Evolutionary conservation across 2,113 vertebrate species (phyloP).

Genomic region (Chloropsis hardwickii): DNA sequence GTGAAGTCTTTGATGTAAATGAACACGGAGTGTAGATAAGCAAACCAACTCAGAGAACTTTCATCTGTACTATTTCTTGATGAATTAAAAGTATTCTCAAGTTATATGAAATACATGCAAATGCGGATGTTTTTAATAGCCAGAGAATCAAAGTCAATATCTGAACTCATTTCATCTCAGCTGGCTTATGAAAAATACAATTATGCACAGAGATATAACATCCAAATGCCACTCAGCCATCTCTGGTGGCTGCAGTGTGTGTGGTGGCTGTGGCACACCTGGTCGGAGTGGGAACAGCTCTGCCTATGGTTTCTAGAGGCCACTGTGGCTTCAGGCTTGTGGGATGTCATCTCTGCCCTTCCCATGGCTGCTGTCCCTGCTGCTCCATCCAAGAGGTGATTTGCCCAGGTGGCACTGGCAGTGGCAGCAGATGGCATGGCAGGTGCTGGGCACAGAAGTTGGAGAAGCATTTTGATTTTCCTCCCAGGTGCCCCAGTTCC

Average conservation of each 20-base stretch:
- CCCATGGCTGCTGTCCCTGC: not conserved
- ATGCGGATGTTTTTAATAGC: not conserved
- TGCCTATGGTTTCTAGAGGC: not conserved
- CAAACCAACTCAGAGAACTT: not conserved
- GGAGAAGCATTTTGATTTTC: not conserved
- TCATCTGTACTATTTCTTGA: not conserved
- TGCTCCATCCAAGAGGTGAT: not conserved
- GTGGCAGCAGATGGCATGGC: constrained; percentile 46
- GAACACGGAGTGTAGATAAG: not conserved
- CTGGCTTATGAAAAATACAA: not conserved
- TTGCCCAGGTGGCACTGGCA: constrained; percentile 37
- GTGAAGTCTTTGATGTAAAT: constrained; percentile 3
- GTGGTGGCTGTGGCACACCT: not conserved
- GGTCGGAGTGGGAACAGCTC: rapidly evolving
- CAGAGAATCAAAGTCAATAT: not conserved
- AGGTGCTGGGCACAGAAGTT: constrained; percentile 24
- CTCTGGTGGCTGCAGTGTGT: not conserved
- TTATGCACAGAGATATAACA: not conserved
- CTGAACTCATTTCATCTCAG: not conserved
- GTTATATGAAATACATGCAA: not conserved
- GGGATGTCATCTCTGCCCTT: constrained; percentile 23
- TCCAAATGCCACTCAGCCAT: not conserved
- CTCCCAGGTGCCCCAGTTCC: not conserved
- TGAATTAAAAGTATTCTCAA: not conserved
- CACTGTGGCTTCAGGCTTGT: not conserved